Base-by-base conservation (phyloP, 2,888 invertebrate genomes). In the Deroplatys truncata region DNA sequence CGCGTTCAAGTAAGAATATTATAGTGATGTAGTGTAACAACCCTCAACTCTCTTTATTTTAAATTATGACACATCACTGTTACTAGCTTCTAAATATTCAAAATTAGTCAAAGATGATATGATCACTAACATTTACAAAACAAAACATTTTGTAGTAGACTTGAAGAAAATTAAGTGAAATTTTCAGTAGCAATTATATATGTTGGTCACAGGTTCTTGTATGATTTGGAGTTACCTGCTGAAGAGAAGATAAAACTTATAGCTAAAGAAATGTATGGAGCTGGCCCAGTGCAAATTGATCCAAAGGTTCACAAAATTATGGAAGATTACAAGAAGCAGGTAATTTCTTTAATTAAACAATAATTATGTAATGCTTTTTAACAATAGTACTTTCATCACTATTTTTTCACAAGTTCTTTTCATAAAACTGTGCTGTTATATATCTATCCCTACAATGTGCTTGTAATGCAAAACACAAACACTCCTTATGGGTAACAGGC, bases 191-290 rank as follows among this genome's bases (percentile, higher is more conserved):
- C 2, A 13, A 72, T 72, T 72, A 25, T 72, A 25, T 25, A 20
- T 86, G 25, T 72, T 15, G 1, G 15, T 72, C 72, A 31, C 49
- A 94, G 95, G 91, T 95, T 96, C 91, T 94, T 98, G 15, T 98
- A 98, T 92, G 95, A 96, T 8, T 93, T 96, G 29, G 93, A 96
- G 90, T 91, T 95, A 85, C 94, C 97, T 16, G 95, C 99, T 89
- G 96, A 96, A 91, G 96, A 98, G 2, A 99, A 99, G 94, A 98
- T 99, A 91, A 95, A 95, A 91, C 96, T 93, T 16, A 98, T 99
- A 92, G 98, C 99, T 0, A 95, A 94, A 89, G 97, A 98, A 93
- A 99, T 99, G 96, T 99, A 99, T 92, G 99, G 99, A 4, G 99
- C 99, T n/a, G 97, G 96, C 31, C 94, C 96, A 72, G 96, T 99